phyloP scores from a whole-genome alignment of 2,797 vertebrate genomes.

The Rousettus madagascariensis region DNA sequence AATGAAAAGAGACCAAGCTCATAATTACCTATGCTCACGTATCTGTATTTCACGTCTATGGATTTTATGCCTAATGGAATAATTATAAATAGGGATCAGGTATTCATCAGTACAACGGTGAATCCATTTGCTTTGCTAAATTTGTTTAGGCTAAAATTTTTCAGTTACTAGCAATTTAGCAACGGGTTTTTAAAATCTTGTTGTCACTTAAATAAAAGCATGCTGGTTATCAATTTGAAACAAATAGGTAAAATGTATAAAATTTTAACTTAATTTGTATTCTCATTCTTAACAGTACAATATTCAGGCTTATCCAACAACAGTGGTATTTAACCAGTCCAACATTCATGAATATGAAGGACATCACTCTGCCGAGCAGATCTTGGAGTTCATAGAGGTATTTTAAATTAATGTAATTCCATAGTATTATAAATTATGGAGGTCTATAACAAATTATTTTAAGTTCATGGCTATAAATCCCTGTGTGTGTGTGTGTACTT shows the following conservation, averaged over 20 bases:
- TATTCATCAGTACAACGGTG: background rate
- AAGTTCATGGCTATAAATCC: background rate
- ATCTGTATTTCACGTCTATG: background rate
- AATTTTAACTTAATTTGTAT: constrained; percentile 4
- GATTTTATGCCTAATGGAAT: background rate
- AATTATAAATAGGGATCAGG: background rate
- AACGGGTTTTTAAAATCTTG: background rate
- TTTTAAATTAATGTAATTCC: background rate
- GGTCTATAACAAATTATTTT: background rate
- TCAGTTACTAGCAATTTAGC: background rate
- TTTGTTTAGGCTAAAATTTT: background rate
- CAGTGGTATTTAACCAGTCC: constrained; percentile 96
- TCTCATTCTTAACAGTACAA: constrained; percentile 90
- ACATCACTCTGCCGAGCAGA: constrained; percentile 95
- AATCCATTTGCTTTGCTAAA: constrained; percentile 15
- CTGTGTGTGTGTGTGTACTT: background rate
- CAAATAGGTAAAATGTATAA: background rate
- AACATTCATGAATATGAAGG: constrained; percentile 95
- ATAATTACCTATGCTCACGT: background rate
- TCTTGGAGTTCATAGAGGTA: constrained; percentile 98
- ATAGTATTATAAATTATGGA: background rate
- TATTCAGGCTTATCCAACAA: constrained; percentile 96
- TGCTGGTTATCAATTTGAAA: constrained; percentile 51
- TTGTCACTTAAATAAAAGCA: background rate
- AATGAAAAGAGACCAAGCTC: background rate